Percentiles rank a stretch among this genome's conserved stretches.
phyloP scores from a whole-genome alignment of 2,113 vertebrate genomes.

The Sebastes fasciatus region DNA sequence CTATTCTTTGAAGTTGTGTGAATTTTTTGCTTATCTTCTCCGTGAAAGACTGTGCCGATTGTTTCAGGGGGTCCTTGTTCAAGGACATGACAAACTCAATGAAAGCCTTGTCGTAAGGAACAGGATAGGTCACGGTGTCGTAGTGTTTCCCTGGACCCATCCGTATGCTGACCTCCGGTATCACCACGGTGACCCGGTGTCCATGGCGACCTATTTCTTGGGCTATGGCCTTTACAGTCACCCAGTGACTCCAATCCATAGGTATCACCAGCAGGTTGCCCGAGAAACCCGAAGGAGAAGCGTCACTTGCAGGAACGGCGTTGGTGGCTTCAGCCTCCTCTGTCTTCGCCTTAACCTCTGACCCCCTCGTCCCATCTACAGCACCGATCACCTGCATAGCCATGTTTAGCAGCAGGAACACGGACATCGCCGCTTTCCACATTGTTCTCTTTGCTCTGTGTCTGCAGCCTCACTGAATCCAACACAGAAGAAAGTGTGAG shows the following conservation, averaged over 20 bases:
- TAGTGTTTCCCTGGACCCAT: constrained; percentile 84
- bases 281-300: constrained; percentile 27
- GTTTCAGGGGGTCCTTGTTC: background rate
- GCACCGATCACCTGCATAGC: constrained; percentile 3
- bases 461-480: background rate
- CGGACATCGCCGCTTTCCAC: constrained; percentile 36
- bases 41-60: constrained; percentile 56
- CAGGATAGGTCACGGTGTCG: constrained; percentile 66
- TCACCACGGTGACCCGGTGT: constrained; percentile 82
- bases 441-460: constrained; percentile 40
- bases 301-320: background rate
- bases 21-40: constrained; percentile 48
- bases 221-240: constrained; percentile 79
- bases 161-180: constrained; percentile 83
- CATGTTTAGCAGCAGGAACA: constrained; percentile 54
- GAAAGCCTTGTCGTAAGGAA: constrained; percentile 77
- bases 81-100: background rate
- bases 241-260: constrained; percentile 92
- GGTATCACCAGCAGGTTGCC: constrained; percentile 89
- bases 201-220: constrained; percentile 84
- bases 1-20: background rate
- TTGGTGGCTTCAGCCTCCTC: background rate
- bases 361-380: background rate
- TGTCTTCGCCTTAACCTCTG: background rate
- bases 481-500: background rate